Evolutionary conservation across 2,113 vertebrate genomes (phyloP), one percentile per base, ranked within the genome.

Genomic region (Melozone crissalis): DNA sequence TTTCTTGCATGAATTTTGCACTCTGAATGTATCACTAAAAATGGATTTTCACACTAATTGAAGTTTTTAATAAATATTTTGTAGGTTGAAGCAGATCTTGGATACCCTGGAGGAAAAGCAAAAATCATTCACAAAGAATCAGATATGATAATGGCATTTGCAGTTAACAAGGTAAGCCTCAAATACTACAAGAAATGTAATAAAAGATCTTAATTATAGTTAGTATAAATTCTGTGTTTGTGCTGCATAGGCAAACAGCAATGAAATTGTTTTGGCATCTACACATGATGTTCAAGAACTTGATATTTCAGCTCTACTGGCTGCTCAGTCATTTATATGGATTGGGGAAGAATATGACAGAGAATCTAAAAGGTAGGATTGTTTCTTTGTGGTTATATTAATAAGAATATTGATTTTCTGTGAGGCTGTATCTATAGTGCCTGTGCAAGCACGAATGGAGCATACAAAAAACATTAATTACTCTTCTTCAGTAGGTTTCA

Each of bases 121-220:
- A 99, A 99, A 98, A 97, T 99, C 82, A 99, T 99, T 96, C 99
- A 99, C 95, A 99, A 99, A 96, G 99, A 99, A 69, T 99, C 99
- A 2, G 99, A 99, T 95, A 99, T 99, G 96, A 99, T 99, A 94
- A 99, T 99, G 99, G 99, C 99, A 10, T 99, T 99, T 97, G 98
- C 99, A 35, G 98, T 99, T 93, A 99, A 99, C 96, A 99, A 98
- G 99, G 99, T 99, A 96, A 81, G 49, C 47, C 43, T 87, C 41
- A 63, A 69, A 81, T 65, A 84, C 59, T 96, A 74, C 11, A 59
- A 1, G n/a, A 73, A 79, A 10, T 33, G 4, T 51, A 90, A 83
- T 27, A 65, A 80, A 63, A 41, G 1, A 35, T 67, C 51, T 90
- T 94, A 84, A 90, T 44, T 92, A 26, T 52, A 69, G 58, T 65